phyloP scores from a whole-genome alignment of 2,113 vertebrate species.

The Anthoscopus minutus region DNA sequence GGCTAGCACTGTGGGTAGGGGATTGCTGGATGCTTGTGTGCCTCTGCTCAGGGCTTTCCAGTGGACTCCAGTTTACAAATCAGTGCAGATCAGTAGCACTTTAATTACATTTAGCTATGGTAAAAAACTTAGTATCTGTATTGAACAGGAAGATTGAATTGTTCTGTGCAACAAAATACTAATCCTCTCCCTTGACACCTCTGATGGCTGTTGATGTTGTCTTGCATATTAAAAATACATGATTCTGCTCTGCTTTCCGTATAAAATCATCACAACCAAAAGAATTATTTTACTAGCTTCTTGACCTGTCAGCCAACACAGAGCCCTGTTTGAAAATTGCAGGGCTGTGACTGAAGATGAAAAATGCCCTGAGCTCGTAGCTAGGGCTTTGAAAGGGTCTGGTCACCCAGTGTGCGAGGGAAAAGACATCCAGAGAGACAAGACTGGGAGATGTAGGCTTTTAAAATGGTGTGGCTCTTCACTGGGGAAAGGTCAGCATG shows the following conservation, averaged over 20 bases:
- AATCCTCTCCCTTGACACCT: conserved; percentile 37
- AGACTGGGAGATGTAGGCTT: neutral
- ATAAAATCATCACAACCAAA: neutral
- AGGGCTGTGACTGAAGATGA: conserved; percentile 38
- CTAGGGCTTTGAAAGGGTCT: conserved; percentile 10
- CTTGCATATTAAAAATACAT: conserved; percentile 58
- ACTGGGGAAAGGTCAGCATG: neutral
- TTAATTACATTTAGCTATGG: neutral
- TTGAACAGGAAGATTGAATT: conserved; percentile 6
- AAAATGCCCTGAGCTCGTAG: conserved; percentile 3
- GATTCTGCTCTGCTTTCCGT: neutral
- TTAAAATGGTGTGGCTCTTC: neutral
- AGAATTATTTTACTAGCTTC: conserved; percentile 27
- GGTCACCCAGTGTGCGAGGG: neutral
- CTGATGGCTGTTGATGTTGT: conserved; percentile 38
- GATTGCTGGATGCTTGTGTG: neutral
- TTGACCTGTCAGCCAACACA: neutral
- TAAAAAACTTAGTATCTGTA: neutral
- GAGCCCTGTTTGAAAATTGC: conserved; percentile 22
- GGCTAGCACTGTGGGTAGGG: neutral
- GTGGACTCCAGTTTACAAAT: neutral
- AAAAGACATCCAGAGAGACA: neutral
- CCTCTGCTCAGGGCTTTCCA: neutral
- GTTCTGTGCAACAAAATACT: conserved; percentile 5
- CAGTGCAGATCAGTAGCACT: neutral